A percentile compares a stretch with the other conserved stretches of the same genome.
These are phyloP conservation scores for Polymixis flavicincta DNA, from an alignment of 2,888 invertebrate genomes.

Conservation along the genomic window DNA sequence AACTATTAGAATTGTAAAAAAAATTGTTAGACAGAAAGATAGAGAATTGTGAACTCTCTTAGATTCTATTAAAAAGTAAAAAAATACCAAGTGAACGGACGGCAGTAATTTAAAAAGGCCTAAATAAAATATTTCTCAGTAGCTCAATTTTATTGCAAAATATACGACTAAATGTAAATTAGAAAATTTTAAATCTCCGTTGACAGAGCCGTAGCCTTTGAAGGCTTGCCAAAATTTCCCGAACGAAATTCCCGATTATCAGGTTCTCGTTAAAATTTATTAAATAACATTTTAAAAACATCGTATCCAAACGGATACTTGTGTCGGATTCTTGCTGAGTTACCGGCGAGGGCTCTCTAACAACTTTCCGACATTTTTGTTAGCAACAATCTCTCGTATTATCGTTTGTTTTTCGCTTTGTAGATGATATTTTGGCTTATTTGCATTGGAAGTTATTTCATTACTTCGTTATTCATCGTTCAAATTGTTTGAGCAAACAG, in stretches of 20 bases:
- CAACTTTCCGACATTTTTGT: slow-evolving; percentile 78
- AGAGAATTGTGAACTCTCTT: too few species aligned
- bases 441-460: slow-evolving; percentile 80
- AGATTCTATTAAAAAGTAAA: too few species aligned
- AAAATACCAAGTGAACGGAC: too few species aligned
- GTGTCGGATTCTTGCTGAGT: slow-evolving; percentile 73
- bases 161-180: slow-evolving; percentile 21
- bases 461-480: slow-evolving; percentile 78
- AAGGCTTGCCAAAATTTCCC: slow-evolving; percentile 42
- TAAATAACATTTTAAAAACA: slow-evolving; percentile 70
- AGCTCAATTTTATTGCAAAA: background rate
- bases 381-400: slow-evolving; percentile 75
- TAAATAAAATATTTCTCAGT: too few species aligned
- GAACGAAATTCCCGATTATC: slow-evolving; percentile 46
- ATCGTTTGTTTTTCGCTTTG: slow-evolving; percentile 81
- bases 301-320: slow-evolving; percentile 76
- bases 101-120: too few species aligned
- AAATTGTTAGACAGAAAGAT: too few species aligned
- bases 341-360: slow-evolving; percentile 55
- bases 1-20: too few species aligned
- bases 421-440: slow-evolving; percentile 81
- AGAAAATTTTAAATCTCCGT: slow-evolving; percentile 42
- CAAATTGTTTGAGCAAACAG: slow-evolving; percentile 81
- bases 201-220: slow-evolving; percentile 57
- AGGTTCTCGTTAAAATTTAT: slow-evolving; percentile 59